Base-by-base conservation (phyloP, 2,113 vertebrate genomes). In the Gadus macrocephalus region DNA sequence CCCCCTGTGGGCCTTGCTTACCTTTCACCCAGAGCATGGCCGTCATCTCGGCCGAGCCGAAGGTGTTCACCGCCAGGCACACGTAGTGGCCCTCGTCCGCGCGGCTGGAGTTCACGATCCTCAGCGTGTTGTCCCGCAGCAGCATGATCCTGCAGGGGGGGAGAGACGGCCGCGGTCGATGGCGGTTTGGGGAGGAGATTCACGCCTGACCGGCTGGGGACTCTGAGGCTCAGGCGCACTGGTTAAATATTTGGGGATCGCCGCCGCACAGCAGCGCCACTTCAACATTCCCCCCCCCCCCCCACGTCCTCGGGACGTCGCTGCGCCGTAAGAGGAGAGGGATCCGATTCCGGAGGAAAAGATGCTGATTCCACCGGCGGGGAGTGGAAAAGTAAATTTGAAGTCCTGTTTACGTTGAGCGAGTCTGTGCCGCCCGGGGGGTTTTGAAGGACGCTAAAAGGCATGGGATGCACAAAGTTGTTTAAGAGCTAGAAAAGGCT, bases 1-100 rank as follows among this genome's bases (percentile, higher is more conserved):
- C 69, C 79, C 79, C 75, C 71, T 19, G 38, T 67, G 78, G 82
- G 82, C 85, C 77, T 88, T 77, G 66, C 83, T 90, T 94, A 98
- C 96, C 96, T 96, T 97, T 98, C 75, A 98, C 94, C 87, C 92
- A 95, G 60, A 98, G 73, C 1, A 90, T 90, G 75, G 94, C 92
- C 77, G 89, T 81, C 82, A 96, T 94, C 90, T 96, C 95, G 42
- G 97, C 95, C 9, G 92, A 93, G 76, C 97, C 97, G 83, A 98
- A 94, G 82, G 95, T 78, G 81, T 98, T 98, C 84, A 95, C 93
- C 1, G 94, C 95, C 77, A 83, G 92, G 85, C 97, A 98, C 73
- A 91, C 72, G 19, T 97, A 98, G 66, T 81, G 91, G 56, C 97
- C 97, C 87, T 98, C 95, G 74, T 98, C 97, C 14, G 92, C 90